These are phyloP conservation scores for Oligia fasciuncula DNA, from an alignment of 2,888 invertebrate genomes.

Conservation along the genomic window DNA sequence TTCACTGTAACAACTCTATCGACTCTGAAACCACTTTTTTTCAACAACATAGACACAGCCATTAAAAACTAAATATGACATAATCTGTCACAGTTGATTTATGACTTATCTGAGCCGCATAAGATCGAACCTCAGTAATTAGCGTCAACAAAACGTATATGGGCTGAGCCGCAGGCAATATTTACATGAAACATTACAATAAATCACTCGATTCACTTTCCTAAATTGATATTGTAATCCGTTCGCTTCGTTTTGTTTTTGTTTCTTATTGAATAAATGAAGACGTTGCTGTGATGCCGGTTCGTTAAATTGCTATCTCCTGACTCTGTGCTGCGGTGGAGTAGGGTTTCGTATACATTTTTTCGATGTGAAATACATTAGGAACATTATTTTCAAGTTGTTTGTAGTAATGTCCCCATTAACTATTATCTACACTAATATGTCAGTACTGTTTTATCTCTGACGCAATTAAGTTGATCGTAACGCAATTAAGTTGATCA, in stretches of 20 bases:
- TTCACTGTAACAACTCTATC: conserved; percentile 47
- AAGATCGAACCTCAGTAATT: conserved; percentile 70
- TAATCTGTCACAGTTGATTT: conserved; percentile 64
- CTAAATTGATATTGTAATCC: conserved; percentile 90
- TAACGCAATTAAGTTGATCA: not conserved
- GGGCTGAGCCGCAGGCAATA: conserved; percentile 73
- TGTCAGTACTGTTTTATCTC: not conserved
- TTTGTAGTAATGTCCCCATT: not conserved
- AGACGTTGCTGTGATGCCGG: conserved; percentile 86
- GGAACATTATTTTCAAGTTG: not conserved
- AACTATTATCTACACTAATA: not conserved
- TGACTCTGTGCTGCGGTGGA: conserved; percentile 72
- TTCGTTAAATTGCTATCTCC: conserved; percentile 89
- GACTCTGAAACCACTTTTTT: conserved; percentile 45
- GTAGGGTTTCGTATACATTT: conserved; percentile 36
- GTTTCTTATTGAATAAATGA: conserved; percentile 87
- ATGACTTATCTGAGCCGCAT: conserved; percentile 53
- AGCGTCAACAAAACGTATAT: conserved; percentile 72
- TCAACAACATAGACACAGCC: conserved; percentile 34
- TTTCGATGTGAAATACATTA: conserved; percentile 27
- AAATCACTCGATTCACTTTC: conserved; percentile 89
- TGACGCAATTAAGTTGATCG: not conserved
- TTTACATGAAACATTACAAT: conserved; percentile 85
- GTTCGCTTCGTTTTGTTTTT: conserved; percentile 82
- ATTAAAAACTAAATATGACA: conserved; percentile 66